Evolutionary conservation across 2,797 vertebrate genomes (phyloP), one percentile per base, ranked within the genome.

Genomic region (Pachyuromys duprasi): DNA sequence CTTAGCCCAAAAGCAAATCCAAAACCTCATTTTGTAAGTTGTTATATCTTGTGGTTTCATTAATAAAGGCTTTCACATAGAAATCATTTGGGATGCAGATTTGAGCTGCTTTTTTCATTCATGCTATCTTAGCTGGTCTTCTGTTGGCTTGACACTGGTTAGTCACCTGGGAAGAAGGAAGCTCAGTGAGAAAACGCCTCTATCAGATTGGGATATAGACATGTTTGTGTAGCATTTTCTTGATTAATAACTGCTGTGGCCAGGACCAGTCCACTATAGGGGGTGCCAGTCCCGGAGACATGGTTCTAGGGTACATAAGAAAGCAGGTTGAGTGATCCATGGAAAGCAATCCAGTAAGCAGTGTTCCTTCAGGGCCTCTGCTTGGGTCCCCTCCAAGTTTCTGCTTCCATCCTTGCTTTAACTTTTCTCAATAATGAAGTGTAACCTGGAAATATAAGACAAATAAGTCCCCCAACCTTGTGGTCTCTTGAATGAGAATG

Each of bases 61-160:
- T 92, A 75, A 14, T 57, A 76, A 87, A 57, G 14, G 14, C 89
- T 94, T 36, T 60, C 60, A 75, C 69, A 28, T 17, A 87, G 28
- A 39, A 76, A 33, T n/a, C 55, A 14, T 89, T 90, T 96, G 36
- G 70, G 67, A 18, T 57, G 28, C 82, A 26, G 3, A 57, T 90
- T 89, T 89, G 74, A 81, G 11, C 53, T 45, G 14, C 72, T 89
- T 90, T 96, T 6, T 8, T 76, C n/a, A 80, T 95, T 74, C 13
- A 28, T 39, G 3, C 22, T 24, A 7, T 26, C 12, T 60, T 82
- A n/a, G 33, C 8, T 60, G 28, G 57, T 62, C 22, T 42, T 42
- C n/a, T 79, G 49, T 79, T 18, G 42, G 24, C 24, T 0, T 63
- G 24, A 82, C 15, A 80, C 14, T 63, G 1, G 57, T 57, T 62